Evolutionary conservation across 23 tunicate species (phyloP).

Genomic region (Clavelina lepadiformis): DNA sequence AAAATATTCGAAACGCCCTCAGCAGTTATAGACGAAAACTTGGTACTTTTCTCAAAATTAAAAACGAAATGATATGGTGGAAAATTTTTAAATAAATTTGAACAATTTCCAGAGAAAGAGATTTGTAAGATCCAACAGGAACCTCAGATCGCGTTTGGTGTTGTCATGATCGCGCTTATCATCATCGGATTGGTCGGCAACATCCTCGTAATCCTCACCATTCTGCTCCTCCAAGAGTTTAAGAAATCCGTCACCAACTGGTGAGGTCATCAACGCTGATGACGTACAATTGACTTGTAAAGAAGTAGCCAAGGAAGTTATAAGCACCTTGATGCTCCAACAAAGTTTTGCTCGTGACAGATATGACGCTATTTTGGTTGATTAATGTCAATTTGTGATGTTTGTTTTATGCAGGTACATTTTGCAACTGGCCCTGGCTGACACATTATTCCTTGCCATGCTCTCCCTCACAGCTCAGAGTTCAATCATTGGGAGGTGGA

Average conservation of each 20-base stretch:
- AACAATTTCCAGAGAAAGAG: too few species aligned
- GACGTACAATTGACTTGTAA: too few species aligned
- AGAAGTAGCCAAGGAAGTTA: too few species aligned
- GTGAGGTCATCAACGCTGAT: slow-evolving; percentile 38
- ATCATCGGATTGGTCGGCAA: slow-evolving; percentile 83
- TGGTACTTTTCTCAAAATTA: too few species aligned
- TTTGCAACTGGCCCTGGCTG: slow-evolving; percentile 85
- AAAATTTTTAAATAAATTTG: neutral
- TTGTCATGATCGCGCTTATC: slow-evolving; percentile 51
- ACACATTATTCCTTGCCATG: slow-evolving; percentile 72
- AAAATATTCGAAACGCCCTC: neutral
- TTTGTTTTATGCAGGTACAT: slow-evolving; percentile 68
- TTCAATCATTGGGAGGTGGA: slow-evolving; percentile 64
- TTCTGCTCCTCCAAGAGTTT: slow-evolving; percentile 72
- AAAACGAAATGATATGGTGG: too few species aligned
- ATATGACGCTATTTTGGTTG: too few species aligned
- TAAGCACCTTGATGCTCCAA: too few species aligned
- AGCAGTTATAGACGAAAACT: too few species aligned
- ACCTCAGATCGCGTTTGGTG: slow-evolving; percentile 48
- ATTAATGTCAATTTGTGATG: too few species aligned
- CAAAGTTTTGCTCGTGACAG: too few species aligned
- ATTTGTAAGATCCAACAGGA: slow-evolving; percentile 22
- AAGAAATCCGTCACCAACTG: slow-evolving; percentile 93
- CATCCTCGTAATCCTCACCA: slow-evolving; percentile 44
- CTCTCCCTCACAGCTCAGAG: slow-evolving; percentile 71